Percentiles rank a stretch among this genome's conserved stretches.
phyloP scores from a whole-genome alignment of 2,888 invertebrate species.

The Drosophila vallismaia region DNA sequence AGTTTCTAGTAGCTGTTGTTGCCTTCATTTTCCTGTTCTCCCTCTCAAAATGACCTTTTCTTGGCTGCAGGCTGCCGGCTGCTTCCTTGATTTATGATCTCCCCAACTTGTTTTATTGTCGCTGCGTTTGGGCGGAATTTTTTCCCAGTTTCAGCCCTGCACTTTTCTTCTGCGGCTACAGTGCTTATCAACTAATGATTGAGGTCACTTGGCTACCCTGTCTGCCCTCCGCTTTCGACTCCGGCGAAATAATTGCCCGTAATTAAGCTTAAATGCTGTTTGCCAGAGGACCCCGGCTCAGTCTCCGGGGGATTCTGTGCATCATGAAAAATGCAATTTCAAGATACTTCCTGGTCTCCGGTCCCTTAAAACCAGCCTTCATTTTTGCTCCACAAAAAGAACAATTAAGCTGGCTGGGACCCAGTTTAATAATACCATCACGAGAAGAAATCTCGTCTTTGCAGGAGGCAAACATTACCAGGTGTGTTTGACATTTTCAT shows the following conservation, averaged over 20 bases:
- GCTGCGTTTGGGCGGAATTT: slow-evolving; percentile 42
- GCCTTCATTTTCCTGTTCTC: slow-evolving; percentile 13
- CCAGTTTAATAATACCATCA: slow-evolving; percentile 20
- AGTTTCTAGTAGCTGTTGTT: slow-evolving; percentile 37
- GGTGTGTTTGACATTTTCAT: slow-evolving; percentile 4
- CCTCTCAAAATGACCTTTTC: slow-evolving; percentile 40
- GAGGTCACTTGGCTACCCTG: slow-evolving; percentile 57
- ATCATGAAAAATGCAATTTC: slow-evolving; percentile 66
- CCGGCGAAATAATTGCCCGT: slow-evolving; percentile 63
- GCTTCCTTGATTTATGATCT: slow-evolving; percentile 66
- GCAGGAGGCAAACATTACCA: slow-evolving; percentile 3
- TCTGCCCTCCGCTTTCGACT: slow-evolving; percentile 8
- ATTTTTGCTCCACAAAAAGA: background rate
- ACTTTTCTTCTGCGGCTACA: slow-evolving; percentile 40
- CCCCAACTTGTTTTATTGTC: slow-evolving; percentile 54
- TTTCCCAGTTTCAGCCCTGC: slow-evolving; percentile 28
- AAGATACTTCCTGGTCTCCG: slow-evolving; percentile 41
- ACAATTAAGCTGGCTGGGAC: background rate
- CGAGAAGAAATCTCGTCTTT: background rate
- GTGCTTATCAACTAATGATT: slow-evolving; percentile 72
- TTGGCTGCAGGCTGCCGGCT: slow-evolving; percentile 23
- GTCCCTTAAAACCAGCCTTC: background rate
- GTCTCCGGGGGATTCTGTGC: slow-evolving; percentile 12
- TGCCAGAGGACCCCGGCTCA: slow-evolving; percentile 17
- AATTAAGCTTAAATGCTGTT: slow-evolving; percentile 64